Conservation (phyloP, 2,113 vertebrate species). For the Bostrychus sinensis region DNA sequence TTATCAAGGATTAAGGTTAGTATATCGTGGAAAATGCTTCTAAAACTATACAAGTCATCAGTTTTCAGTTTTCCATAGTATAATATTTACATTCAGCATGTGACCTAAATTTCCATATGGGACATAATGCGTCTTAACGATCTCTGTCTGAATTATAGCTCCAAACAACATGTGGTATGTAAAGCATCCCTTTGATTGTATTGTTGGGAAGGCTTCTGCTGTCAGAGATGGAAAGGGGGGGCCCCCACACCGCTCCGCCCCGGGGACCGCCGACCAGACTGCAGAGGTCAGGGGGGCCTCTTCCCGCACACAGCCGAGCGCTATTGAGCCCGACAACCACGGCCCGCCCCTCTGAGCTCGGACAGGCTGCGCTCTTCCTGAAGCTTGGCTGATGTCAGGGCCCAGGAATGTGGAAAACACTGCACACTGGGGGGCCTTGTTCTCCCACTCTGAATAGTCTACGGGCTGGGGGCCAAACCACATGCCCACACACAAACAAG, state of each 20-base stretch:
- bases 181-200: constrained; percentile 74
- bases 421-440: constrained; percentile 75
- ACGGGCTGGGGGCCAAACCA: constrained; percentile 56
- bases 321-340: constrained; percentile 11
- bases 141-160: constrained; percentile 60
- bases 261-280: constrained; percentile 54
- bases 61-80: constrained; percentile 38
- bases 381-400: constrained; percentile 71
- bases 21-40: background rate
- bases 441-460: constrained; percentile 57
- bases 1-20: background rate
- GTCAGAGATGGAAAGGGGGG: constrained; percentile 21
- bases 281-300: constrained; percentile 51
- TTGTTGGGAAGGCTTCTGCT: constrained; percentile 58
- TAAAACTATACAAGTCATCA: constrained; percentile 18
- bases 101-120: constrained; percentile 74
- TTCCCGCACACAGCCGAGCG: constrained; percentile 56
- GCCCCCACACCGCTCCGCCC: constrained; percentile 26
- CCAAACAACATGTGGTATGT: constrained; percentile 75
- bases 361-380: constrained; percentile 57
- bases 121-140: constrained; percentile 72
- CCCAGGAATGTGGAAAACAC: constrained; percentile 72
- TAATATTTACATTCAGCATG: constrained; percentile 68
- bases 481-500: constrained; percentile 42
- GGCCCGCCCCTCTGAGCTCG: background rate